phyloP scores from a whole-genome alignment of 2,113 vertebrate species.

The Albula glossodonta region DNA sequence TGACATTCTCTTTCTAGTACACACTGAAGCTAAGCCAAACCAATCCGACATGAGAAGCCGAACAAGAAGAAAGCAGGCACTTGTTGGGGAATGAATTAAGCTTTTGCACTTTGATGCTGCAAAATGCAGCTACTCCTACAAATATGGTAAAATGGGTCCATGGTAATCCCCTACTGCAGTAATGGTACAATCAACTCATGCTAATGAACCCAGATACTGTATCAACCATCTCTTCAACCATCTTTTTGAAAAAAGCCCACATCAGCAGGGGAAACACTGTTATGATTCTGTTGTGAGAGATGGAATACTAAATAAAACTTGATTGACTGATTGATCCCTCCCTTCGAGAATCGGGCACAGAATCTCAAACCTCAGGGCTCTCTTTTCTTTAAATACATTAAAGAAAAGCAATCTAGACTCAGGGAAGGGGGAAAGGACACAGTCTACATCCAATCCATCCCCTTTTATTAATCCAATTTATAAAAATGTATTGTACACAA shows the following conservation, averaged over 20 bases:
- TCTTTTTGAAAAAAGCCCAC: background rate
- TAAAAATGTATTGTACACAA: background rate
- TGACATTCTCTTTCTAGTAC: conserved; percentile 28
- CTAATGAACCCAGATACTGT: background rate
- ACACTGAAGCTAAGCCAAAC: conserved; percentile 12
- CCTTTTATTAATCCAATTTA: background rate
- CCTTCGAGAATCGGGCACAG: background rate
- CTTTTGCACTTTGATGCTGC: background rate
- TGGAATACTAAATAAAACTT: background rate
- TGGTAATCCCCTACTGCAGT: background rate
- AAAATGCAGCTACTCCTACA: background rate
- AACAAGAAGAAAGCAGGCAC: background rate
- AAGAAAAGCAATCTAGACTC: background rate
- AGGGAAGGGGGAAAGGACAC: background rate
- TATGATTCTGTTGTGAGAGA: background rate
- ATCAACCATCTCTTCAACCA: background rate
- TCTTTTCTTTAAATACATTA: background rate
- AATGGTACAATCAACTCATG: background rate
- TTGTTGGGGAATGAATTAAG: background rate
- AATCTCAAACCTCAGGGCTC: too few species aligned
- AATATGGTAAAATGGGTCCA: background rate
- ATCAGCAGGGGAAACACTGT: background rate
- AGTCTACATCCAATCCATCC: background rate
- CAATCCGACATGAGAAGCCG: background rate
- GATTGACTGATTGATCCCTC: background rate